Percentiles rank a stretch among this genome's conserved stretches.
Conservation (phyloP, 2,888 invertebrate genomes). For the Phorcus lineatus region DNA sequence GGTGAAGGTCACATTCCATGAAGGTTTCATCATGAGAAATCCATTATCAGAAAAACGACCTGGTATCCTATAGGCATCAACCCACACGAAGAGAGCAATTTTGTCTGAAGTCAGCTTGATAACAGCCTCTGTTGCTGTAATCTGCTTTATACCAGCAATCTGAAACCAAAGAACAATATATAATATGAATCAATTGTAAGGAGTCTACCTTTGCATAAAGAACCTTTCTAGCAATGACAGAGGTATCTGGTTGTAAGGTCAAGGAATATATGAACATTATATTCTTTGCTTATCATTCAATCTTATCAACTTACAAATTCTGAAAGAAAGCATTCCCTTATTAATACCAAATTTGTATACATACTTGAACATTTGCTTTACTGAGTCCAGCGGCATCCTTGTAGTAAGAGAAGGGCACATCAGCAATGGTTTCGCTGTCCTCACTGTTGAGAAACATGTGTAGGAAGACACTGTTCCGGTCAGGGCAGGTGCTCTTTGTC, state of each 20-base stretch:
- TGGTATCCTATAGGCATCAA: constrained; percentile 64
- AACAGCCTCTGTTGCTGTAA: constrained; percentile 37
- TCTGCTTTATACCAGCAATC: constrained; percentile 47
- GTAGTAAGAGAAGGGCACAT: constrained; percentile 53
- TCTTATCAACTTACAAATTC: too few relatives aligned
- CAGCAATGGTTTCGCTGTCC: too few relatives aligned
- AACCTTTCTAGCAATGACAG: too few relatives aligned
- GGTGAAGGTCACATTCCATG: constrained; percentile 49
- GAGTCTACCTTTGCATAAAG: too few relatives aligned
- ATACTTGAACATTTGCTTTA: constrained; percentile 60
- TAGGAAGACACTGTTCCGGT: too few relatives aligned
- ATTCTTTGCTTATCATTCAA: too few relatives aligned
- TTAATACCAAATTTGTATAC: not conserved
- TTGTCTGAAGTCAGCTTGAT: constrained; percentile 57
- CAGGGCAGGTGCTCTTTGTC: too few relatives aligned
- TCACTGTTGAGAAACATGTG: too few relatives aligned
- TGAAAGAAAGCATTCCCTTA: too few relatives aligned
- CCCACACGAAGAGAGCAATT: constrained; percentile 72
- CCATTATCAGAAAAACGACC: constrained; percentile 88
- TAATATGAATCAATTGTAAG: too few relatives aligned
- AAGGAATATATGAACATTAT: too few relatives aligned
- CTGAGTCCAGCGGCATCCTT: constrained; percentile 54
- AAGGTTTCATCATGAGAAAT: constrained; percentile 76
- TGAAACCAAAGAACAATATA: constrained; percentile 31
- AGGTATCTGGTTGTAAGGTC: too few relatives aligned